These are phyloP conservation scores for Grantiella picta DNA, from an alignment of 2,113 vertebrate species.

Conservation along the genomic window DNA sequence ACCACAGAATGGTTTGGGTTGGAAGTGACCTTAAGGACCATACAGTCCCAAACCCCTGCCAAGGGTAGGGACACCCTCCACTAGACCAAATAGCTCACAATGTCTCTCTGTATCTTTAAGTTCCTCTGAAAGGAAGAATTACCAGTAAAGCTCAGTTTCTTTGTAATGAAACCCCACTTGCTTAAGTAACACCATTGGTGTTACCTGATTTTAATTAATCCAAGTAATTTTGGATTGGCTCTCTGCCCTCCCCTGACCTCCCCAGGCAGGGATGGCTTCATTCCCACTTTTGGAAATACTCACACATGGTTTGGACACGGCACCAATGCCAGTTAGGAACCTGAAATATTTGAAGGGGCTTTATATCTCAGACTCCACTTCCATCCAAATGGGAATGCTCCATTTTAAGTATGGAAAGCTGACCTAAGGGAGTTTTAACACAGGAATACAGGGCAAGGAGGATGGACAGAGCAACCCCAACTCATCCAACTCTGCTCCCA, in stretches of 20 bases:
- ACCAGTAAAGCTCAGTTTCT: not conserved
- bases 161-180: not conserved
- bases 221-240: not conserved
- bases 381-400: not conserved
- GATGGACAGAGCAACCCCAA: not conserved
- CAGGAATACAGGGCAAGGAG: not conserved
- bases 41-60: not conserved
- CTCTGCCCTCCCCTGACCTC: not conserved
- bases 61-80: not conserved
- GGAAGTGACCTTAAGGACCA: not conserved
- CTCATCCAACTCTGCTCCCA: not conserved
- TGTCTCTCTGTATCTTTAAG: not conserved
- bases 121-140: not conserved
- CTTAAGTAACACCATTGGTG: not conserved
- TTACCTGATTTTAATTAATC: not conserved
- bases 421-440: not conserved
- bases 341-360: not conserved
- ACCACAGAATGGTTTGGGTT: not conserved
- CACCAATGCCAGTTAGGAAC: not conserved
- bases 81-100: not conserved
- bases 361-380: not conserved
- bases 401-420: rapidly evolving
- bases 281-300: not conserved
- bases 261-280: not conserved
- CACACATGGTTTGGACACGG: not conserved